Evolutionary conservation across 2,797 vertebrate species (phyloP).

Genomic region (Epinephelus coioides): DNA sequence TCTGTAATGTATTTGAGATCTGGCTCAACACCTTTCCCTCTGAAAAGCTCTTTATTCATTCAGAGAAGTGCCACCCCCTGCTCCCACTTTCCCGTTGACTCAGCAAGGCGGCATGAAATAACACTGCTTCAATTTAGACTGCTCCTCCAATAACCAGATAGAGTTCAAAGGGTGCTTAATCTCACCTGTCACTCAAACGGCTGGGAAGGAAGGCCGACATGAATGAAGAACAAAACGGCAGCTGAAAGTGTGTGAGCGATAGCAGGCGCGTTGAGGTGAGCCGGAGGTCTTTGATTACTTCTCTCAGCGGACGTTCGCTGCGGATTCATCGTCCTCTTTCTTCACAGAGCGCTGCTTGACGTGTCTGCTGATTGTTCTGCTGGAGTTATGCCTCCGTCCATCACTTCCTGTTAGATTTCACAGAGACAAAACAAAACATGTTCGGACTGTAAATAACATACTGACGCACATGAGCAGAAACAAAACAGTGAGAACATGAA

Average conservation of each 20-base stretch:
- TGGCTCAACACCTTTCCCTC: conserved; percentile 64
- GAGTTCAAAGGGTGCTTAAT: conserved; percentile 85
- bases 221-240: conserved; percentile 69
- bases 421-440: conserved; percentile 25
- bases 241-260: conserved; percentile 52
- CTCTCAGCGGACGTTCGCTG: conserved; percentile 18
- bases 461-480: no score
- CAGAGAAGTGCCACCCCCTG: conserved; percentile 67
- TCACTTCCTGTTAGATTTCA: conserved; percentile 6
- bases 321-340: conserved; percentile 23
- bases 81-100: conserved; percentile 80
- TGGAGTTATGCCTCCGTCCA: neutral
- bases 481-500: neutral
- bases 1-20: conserved; percentile 79
- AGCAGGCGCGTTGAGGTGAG: conserved; percentile 35
- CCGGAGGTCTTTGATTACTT: conserved; percentile 52
- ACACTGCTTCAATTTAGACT: conserved; percentile 83
- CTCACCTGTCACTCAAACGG: conserved; percentile 80
- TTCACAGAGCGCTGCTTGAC: conserved; percentile 9
- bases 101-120: conserved; percentile 83
- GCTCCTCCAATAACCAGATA: conserved; percentile 81
- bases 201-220: conserved; percentile 56
- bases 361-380: conserved; percentile 3
- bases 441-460: neutral
- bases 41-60: conserved; percentile 83